Conservation (phyloP, 1,140 invertebrate species). For the Drosophila erecta region DNA sequence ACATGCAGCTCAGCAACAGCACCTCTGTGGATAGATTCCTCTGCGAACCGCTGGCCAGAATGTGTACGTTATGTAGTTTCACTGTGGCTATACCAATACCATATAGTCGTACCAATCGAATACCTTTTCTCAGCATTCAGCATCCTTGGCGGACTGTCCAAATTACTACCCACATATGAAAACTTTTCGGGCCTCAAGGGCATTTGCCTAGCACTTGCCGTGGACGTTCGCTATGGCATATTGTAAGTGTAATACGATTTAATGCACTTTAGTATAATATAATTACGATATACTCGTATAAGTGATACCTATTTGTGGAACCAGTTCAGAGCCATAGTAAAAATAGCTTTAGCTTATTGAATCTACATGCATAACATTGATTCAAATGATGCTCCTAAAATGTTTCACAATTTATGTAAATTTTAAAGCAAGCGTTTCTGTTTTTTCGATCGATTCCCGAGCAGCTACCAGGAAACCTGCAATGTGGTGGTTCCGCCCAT, state of each 20-base stretch:
- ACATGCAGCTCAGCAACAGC: conserved; percentile 4
- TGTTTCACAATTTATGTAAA: too few relatives aligned
- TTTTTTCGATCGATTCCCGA: too few relatives aligned
- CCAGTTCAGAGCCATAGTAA: too few relatives aligned
- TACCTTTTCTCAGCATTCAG: conserved; percentile 18
- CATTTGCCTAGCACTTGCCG: conserved; percentile 31
- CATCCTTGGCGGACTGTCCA: conserved; percentile 43
- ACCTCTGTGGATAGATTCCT: conserved; percentile 23
- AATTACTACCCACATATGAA: conserved; percentile 27
- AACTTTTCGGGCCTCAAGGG: conserved; percentile 15
- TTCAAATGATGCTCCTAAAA: too few relatives aligned
- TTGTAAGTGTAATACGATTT: conserved; percentile 38
- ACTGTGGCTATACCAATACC: too few relatives aligned
- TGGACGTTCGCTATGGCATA: conserved; percentile 51
- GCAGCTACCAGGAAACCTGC: conserved; percentile 44
- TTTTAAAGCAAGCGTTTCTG: too few relatives aligned
- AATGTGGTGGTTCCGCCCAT: conserved; percentile 40
- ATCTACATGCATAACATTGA: too few relatives aligned
- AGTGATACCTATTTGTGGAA: too few relatives aligned
- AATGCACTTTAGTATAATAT: background rate
- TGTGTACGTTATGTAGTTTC: conserved; percentile 29
- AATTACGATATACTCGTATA: too few relatives aligned
- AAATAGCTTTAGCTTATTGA: too few relatives aligned
- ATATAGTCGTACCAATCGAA: background rate
- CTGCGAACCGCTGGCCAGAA: conserved; percentile 54